A percentile compares a stretch with the other conserved stretches of the same genome.
phyloP scores from a whole-genome alignment of 1,140 invertebrate genomes.

The Pogonomyrmex californicus region DNA sequence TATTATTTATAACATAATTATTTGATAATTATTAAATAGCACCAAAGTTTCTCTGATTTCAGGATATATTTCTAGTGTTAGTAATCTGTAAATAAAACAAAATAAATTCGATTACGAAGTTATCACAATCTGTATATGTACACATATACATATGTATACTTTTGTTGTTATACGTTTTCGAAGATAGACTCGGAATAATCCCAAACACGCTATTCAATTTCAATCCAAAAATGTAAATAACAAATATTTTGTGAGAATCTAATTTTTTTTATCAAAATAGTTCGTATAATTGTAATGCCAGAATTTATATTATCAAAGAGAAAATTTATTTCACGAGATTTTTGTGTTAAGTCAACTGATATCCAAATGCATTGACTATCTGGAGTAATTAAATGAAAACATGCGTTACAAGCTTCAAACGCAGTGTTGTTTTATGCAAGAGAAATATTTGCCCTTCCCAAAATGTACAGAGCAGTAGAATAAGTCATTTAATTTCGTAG shows the following conservation, averaged over 20 bases:
- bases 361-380: not conserved
- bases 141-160: not conserved
- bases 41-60: not conserved
- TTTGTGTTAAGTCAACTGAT: not conserved
- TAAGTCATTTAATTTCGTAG: not conserved
- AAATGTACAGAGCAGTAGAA: not conserved
- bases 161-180: not conserved
- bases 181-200: not conserved
- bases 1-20: not conserved
- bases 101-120: not conserved
- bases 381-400: slow-evolving; percentile 18
- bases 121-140: not conserved
- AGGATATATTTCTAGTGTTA: not conserved
- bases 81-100: not conserved
- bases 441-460: slow-evolving; percentile 11
- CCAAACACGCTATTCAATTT: not conserved
- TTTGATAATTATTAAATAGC: not conserved
- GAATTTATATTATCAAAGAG: not conserved
- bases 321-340: not conserved
- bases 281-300: not conserved
- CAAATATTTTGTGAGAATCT: not conserved
- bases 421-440: not conserved
- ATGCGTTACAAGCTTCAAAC: not conserved
- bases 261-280: not conserved
- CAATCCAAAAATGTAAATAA: not conserved